These are phyloP conservation scores for Sebastes fasciatus DNA, from an alignment of 2,113 vertebrate species.

Conservation along the genomic window DNA sequence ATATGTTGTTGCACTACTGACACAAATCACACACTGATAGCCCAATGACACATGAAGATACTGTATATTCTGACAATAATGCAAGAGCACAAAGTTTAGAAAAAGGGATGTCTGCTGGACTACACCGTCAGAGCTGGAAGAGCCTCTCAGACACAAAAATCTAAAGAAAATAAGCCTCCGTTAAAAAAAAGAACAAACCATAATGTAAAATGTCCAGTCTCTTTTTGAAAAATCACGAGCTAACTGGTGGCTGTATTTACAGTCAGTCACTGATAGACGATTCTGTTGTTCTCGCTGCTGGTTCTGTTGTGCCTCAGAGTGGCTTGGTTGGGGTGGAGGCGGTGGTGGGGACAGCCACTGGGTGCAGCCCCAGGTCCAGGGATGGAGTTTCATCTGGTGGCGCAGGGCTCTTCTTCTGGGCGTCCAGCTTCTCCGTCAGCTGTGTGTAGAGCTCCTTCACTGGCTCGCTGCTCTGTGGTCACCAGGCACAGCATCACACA, in stretches of 20 bases:
- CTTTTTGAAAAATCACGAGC: neutral
- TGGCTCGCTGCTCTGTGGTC: slow-evolving; percentile 89
- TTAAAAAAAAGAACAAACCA: slow-evolving; percentile 12
- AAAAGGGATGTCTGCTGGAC: neutral
- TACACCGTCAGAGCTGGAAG: slow-evolving; percentile 41
- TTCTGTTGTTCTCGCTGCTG: no score
- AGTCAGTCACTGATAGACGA: neutral
- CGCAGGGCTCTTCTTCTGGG: slow-evolving; percentile 89
- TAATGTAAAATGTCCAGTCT: slow-evolving; percentile 6
- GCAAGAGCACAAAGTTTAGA: slow-evolving; percentile 43
- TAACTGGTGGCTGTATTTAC: neutral
- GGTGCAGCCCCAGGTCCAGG: slow-evolving; percentile 91
- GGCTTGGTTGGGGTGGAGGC: slow-evolving; percentile 77
- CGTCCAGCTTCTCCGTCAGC: slow-evolving; percentile 90
- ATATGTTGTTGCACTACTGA: slow-evolving; percentile 25
- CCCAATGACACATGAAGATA: slow-evolving; percentile 58
- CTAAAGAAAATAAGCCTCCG: slow-evolving; percentile 29
- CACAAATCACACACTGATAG: slow-evolving; percentile 39
- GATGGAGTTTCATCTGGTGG: slow-evolving; percentile 84
- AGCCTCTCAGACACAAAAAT: neutral
- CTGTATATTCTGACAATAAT: slow-evolving; percentile 54
- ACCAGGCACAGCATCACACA: slow-evolving; percentile 17
- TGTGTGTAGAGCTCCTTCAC: slow-evolving; percentile 93
- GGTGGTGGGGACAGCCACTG: slow-evolving; percentile 83
- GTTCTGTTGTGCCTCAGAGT: slow-evolving; percentile 56